Evolutionary conservation across 2,888 invertebrate genomes (phyloP), one percentile per base, ranked within the genome.

Genomic region (Chloroclystis v-ata): DNA sequence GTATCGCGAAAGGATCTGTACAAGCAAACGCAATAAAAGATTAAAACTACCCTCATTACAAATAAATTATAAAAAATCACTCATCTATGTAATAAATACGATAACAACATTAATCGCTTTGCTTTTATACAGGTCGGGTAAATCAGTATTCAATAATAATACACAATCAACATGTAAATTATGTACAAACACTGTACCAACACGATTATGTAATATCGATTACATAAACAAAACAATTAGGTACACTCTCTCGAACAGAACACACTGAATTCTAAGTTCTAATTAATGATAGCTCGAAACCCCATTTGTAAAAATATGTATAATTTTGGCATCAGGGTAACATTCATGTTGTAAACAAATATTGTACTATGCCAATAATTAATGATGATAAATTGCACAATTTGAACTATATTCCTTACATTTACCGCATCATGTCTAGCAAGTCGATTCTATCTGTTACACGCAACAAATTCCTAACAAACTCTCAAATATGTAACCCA

Each of bases 1-100:
- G 78, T 75, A 56, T 58, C 49, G 63, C 59, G 52, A 58, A 56
- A 45, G 53, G 57, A 54, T 49, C 61, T 30, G 48, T 47, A 65
- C 59, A 69, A 65, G 66, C 56, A 55, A n/a, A 56, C 45, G 38
- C 33, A 58, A 45, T 56, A 63, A 67, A 26, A 10, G 28, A 12
- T 40, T 53, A 53, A 40, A 74, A 73, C 74, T 75, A 80, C 67
- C 65, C 74, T 46, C 70, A 73, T 78, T 79, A 82, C 70, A 77
- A 85, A 85, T 82, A 85, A 85, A 82, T 85, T 83, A 86, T 68
- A 69, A 79, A 76, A 79, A 78, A 80, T 75, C 80, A 78, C 78
- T 78, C 69, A 65, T 69, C 71, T 68, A 67, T 65, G 72, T 78
- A 82, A 84, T 85, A 86, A 86, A 86, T 86, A 86, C 72, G 68